These are phyloP conservation scores for Proisotoma minuta DNA, from an alignment of 2,888 invertebrate genomes.

Conservation along the genomic window DNA sequence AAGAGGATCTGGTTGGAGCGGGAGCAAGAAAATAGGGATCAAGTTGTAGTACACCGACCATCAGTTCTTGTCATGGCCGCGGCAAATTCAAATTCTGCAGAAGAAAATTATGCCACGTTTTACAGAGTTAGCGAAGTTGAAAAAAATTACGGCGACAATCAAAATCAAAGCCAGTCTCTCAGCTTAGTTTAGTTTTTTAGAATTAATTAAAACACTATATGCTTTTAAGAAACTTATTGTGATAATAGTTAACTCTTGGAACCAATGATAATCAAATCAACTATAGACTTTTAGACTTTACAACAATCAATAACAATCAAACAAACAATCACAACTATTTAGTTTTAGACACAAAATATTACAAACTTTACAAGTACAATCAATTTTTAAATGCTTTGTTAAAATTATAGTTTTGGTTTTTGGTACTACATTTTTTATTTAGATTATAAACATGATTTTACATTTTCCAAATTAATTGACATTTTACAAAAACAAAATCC, in stretches of 20 bases:
- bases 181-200: no score
- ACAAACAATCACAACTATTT: no score
- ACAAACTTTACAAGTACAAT: no score
- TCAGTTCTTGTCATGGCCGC: conserved; percentile 48
- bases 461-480: no score
- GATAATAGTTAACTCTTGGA: conserved; percentile 10
- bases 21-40: conserved; percentile 25
- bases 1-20: conserved; percentile 42
- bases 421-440: no score
- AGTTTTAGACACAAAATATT: no score
- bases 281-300: neutral
- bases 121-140: conserved; percentile 9
- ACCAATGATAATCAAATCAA: conserved; percentile 9
- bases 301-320: neutral
- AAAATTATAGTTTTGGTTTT: no score
- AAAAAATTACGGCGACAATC: conserved; percentile 2
- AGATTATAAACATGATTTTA: no score
- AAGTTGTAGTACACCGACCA: no score
- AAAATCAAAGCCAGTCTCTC: no score
- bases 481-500: no score
- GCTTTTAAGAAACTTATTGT: conserved; percentile 1
- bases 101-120: conserved; percentile 22
- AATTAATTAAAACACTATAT: neutral
- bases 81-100: conserved; percentile 14
- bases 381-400: no score